Base-by-base conservation (phyloP, 2,888 invertebrate species). In the Yponomeuta plumbellus region DNA sequence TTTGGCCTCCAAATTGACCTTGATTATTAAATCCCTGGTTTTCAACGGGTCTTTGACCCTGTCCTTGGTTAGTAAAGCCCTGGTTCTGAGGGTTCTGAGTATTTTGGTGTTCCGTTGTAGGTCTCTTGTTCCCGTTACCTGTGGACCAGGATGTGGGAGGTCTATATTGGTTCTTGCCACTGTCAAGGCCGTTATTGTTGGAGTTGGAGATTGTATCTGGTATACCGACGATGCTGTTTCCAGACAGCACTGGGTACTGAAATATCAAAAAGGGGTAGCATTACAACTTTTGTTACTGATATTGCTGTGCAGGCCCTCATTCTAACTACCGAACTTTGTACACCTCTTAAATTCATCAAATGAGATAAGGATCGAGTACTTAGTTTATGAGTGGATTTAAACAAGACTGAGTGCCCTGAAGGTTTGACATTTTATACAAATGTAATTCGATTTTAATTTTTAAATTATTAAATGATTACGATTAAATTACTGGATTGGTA, bases 121-220 rank as follows among this genome's bases (percentile, higher is more conserved):
- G 76, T 21, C 58, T 23, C 21, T 57, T 56, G 65, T 22, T 64
- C 2, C 74, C 71, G n/a, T 72, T 77, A 66, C 91, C 86, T 0
- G 92, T 92, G 0, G 93, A 92, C 93, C 93, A 93, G 67, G 90
- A 90, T 10, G 88, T 85, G 0, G 93, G 93, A 0, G 92, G 86
- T 34, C 91, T 82, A 73, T 92, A 93, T 69, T 84, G 86, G 23
- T 84, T 81, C 71, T 92, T 91, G 67, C 83, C 91, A 57, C 84
- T 83, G 69, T 86, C 88, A 6, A 89, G 72, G 20, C 83, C 84
- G 66, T 88, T 85, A 70, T 88, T 85, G 69, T 83, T 80, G 11
- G 79, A 77, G 62, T 80, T 84, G 1, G 81, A 78, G 34, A 92
- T 86, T 5, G 86, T 77, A 72, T 92, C 92, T 2, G 85, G 86